Conservation (phyloP, 2,888 invertebrate species). For the Eubasilissa splendida region DNA sequence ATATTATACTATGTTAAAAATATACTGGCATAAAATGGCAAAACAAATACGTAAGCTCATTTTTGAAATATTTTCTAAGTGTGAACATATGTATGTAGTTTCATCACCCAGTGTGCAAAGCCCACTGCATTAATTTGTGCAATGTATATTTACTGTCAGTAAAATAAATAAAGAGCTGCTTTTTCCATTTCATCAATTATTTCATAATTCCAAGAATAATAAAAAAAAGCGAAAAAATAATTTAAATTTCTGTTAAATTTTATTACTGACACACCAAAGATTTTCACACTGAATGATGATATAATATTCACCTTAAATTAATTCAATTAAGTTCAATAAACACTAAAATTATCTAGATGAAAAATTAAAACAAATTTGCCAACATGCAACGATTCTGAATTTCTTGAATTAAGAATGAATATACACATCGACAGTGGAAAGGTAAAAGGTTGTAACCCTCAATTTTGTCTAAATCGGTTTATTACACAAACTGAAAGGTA, state of each 20-base stretch:
- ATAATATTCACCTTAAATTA: neutral
- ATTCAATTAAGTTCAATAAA: neutral
- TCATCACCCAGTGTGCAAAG: neutral
- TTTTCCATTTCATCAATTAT: no score
- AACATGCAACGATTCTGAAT: no score
- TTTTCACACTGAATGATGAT: neutral
- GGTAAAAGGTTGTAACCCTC: no score
- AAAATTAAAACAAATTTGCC: no score
- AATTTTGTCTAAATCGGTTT: no score
- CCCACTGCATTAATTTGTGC: neutral
- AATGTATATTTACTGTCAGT: neutral
- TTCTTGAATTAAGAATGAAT: no score
- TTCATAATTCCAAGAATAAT: no score
- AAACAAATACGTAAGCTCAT: neutral
- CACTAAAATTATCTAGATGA: neutral
- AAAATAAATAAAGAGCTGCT: neutral
- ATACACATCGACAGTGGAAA: no score
- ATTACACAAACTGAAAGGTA: no score
- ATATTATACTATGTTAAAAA: slow-evolving; percentile 4
- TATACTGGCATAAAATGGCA: slow-evolving; percentile 29
- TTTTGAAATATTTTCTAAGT: neutral
- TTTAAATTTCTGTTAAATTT: neutral
- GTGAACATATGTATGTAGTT: neutral
- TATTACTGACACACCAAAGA: neutral
- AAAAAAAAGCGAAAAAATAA: neutral